These are phyloP conservation scores for Delphinapterus leucas DNA, from an alignment of 2,113 vertebrate genomes.

Conservation along the genomic window DNA sequence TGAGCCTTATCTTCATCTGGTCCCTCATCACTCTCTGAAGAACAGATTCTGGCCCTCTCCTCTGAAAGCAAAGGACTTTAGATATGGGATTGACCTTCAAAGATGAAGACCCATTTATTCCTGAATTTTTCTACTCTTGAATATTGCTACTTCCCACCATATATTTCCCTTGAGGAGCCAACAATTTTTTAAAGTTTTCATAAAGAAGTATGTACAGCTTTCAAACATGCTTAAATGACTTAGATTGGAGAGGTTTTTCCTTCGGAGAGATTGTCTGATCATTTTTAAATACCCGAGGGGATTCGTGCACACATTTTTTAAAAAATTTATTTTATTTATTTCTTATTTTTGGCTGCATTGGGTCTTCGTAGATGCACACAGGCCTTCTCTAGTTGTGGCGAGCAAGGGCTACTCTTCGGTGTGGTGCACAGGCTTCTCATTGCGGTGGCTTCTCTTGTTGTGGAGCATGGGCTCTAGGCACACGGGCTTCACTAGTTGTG, in stretches of 20 bases:
- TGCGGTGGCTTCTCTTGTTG: too few relatives aligned
- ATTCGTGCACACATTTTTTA: background rate
- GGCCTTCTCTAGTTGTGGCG: too few relatives aligned
- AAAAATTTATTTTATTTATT: background rate
- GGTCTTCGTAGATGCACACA: accelerated
- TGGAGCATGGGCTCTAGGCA: too few relatives aligned
- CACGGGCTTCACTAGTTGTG: too few relatives aligned
- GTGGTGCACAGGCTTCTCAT: too few relatives aligned
- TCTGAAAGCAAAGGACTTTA: conserved; percentile 83
- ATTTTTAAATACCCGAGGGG: background rate
- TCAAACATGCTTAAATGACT: background rate
- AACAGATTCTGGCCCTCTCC: conserved; percentile 94
- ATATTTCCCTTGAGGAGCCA: background rate
- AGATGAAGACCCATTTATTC: background rate
- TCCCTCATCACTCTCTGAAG: conserved; percentile 95
- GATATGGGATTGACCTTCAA: background rate
- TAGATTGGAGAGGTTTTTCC: background rate
- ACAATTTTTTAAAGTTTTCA: background rate
- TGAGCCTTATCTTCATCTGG: conserved; percentile 95
- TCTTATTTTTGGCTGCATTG: too few relatives aligned
- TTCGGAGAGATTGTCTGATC: background rate
- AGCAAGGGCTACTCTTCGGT: too few relatives aligned
- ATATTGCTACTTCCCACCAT: background rate
- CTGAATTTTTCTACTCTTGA: background rate
- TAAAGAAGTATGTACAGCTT: background rate